A percentile compares a stretch with the other conserved stretches of the same genome.
Evolutionary conservation across 2,888 invertebrate species (phyloP).

Genomic region (Altica lythri): DNA sequence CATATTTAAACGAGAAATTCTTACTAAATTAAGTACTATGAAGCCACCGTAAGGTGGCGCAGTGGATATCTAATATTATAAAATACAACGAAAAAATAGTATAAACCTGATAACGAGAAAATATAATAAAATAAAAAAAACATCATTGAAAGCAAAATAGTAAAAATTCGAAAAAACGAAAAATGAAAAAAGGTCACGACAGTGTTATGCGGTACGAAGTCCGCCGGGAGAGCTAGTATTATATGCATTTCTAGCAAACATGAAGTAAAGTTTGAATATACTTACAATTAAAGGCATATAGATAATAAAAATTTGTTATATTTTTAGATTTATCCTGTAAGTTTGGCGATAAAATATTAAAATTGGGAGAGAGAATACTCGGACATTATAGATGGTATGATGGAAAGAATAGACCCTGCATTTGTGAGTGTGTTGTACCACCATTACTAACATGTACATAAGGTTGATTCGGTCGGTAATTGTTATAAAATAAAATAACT

Average conservation of each 20-base stretch:
- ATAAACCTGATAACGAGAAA: too few species aligned
- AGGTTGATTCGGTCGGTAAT: too few species aligned
- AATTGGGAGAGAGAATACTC: constrained; percentile 31
- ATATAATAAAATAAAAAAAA: too few species aligned
- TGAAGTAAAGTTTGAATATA: neutral
- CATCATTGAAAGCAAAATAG: neutral
- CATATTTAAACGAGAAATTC: too few species aligned
- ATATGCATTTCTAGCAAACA: neutral
- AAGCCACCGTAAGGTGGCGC: too few species aligned
- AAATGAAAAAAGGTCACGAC: neutral
- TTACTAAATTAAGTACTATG: too few species aligned
- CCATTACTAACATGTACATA: constrained; percentile 32
- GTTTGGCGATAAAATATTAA: constrained; percentile 28
- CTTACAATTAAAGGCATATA: neutral
- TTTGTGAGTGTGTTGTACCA: constrained; percentile 34
- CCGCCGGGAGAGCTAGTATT: too few species aligned
- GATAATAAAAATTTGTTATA: neutral
- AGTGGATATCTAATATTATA: too few species aligned
- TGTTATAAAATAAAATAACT: too few species aligned
- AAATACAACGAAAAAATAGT: too few species aligned
- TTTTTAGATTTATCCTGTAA: constrained; percentile 30
- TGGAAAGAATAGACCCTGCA: neutral
- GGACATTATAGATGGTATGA: constrained; percentile 6
- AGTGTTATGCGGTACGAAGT: neutral
- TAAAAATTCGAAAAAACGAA: neutral